Evolutionary conservation across 1,140 invertebrate species (phyloP).

Genomic region (Acyrthosiphon pisum): DNA sequence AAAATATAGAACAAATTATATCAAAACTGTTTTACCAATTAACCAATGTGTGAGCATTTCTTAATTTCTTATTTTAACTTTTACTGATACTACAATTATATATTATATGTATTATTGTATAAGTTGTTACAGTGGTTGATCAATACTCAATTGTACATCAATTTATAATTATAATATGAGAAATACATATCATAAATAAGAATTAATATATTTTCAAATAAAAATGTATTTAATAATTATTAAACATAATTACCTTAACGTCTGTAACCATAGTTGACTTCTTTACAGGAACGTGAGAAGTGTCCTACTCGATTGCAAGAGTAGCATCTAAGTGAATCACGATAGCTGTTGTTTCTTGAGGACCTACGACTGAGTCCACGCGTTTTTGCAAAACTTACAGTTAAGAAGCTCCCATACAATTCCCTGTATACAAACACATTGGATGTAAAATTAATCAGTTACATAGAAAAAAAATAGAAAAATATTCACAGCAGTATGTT

Average conservation of each 20-base stretch:
- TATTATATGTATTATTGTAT: background rate
- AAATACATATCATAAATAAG: background rate
- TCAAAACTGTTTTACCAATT: conserved; percentile 5
- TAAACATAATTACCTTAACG: conserved; percentile 53
- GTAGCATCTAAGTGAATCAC: conserved; percentile 56
- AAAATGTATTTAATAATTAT: background rate
- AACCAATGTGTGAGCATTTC: background rate
- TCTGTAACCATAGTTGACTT: conserved; percentile 58
- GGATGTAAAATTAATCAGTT: too few relatives aligned
- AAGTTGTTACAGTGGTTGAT: background rate
- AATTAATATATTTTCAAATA: background rate
- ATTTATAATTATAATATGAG: background rate
- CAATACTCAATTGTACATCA: background rate
- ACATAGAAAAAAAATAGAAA: too few relatives aligned
- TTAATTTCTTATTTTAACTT: conserved; percentile 12
- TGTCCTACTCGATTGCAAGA: conserved; percentile 58
- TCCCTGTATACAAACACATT: conserved; percentile 31
- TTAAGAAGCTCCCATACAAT: conserved; percentile 57
- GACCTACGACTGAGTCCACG: conserved; percentile 53
- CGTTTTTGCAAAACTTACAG: conserved; percentile 58
- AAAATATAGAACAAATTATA: background rate
- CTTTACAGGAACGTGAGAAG: conserved; percentile 58
- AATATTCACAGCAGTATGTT: too few relatives aligned
- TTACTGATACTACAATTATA: conserved; percentile 1
- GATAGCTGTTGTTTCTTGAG: conserved; percentile 51